Evolutionary conservation across 2,113 vertebrate species (phyloP).

Genomic region (Piaya cayana): DNA sequence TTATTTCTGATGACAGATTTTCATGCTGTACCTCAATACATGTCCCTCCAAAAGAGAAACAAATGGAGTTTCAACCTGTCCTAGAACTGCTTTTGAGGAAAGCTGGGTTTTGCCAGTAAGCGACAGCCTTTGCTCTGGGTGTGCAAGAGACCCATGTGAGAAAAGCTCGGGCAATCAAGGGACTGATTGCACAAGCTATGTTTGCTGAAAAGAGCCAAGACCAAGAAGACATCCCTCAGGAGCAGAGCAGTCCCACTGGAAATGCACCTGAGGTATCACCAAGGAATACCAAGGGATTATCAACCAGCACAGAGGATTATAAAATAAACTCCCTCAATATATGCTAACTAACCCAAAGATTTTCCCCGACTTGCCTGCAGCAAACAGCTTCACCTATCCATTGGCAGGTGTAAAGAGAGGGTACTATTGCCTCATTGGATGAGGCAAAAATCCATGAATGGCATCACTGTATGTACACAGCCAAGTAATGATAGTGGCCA

Average conservation of each 20-base stretch:
- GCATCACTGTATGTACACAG: neutral
- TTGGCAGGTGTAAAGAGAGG: neutral
- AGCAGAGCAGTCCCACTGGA: neutral
- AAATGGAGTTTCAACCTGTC: neutral
- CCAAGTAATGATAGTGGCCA: fast-evolving
- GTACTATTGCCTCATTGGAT: neutral
- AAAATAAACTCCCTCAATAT: neutral
- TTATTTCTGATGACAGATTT: neutral
- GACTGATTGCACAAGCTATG: neutral
- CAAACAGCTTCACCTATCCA: neutral
- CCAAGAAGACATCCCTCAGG: neutral
- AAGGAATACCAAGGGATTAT: neutral
- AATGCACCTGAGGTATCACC: neutral
- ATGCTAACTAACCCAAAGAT: neutral
- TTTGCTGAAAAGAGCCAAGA: neutral
- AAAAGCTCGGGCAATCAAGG: neutral
- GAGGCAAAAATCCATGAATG: neutral
- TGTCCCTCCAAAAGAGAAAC: neutral
- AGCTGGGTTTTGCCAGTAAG: neutral
- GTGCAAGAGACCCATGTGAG: fast-evolving
- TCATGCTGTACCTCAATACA: neutral
- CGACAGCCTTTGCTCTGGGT: fast-evolving
- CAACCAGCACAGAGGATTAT: neutral
- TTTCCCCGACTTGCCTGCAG: neutral
- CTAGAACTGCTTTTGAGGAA: slow-evolving; percentile 31